A percentile compares a stretch with the other conserved stretches of the same genome.
Evolutionary conservation across 1,140 invertebrate genomes (phyloP).

Genomic region (Phthorimaea operculella): DNA sequence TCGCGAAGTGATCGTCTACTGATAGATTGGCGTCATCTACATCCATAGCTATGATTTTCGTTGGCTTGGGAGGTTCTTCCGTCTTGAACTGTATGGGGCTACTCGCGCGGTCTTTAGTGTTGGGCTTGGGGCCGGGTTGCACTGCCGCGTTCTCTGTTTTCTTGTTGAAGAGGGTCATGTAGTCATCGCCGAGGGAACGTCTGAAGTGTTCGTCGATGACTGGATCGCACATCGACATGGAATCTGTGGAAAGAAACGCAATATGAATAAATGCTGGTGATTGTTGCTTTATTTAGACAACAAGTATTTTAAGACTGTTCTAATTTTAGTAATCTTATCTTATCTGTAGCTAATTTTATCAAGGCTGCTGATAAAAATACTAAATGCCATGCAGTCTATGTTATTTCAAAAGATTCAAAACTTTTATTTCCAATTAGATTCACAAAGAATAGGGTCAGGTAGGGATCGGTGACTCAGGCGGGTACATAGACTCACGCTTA

Average conservation of each 20-base stretch:
- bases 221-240: slow-evolving; percentile 81
- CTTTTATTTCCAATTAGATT: no score
- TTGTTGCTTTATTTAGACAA: no score
- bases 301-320: no score
- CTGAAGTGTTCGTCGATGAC: slow-evolving; percentile 97
- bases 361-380: no score
- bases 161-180: slow-evolving; percentile 81
- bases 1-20: slow-evolving; percentile 97
- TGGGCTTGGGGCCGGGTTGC: slow-evolving; percentile 54
- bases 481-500: no score
- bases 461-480: no score
- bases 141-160: slow-evolving; percentile 55
- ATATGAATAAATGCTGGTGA: no score
- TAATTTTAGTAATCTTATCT: no score
- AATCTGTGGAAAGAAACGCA: slow-evolving; percentile 59
- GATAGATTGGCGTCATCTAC: slow-evolving; percentile 65
- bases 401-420: no score
- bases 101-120: slow-evolving; percentile 63
- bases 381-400: no score
- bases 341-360: no score
- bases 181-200: slow-evolving; percentile 89
- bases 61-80: slow-evolving; percentile 43
- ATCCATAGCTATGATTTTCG: slow-evolving; percentile 64
- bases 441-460: no score
- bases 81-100: slow-evolving; percentile 58